A percentile compares a stretch with the other conserved stretches of the same genome.
phyloP scores from a whole-genome alignment of 2,888 invertebrate species.

The Lysandra coridon region DNA sequence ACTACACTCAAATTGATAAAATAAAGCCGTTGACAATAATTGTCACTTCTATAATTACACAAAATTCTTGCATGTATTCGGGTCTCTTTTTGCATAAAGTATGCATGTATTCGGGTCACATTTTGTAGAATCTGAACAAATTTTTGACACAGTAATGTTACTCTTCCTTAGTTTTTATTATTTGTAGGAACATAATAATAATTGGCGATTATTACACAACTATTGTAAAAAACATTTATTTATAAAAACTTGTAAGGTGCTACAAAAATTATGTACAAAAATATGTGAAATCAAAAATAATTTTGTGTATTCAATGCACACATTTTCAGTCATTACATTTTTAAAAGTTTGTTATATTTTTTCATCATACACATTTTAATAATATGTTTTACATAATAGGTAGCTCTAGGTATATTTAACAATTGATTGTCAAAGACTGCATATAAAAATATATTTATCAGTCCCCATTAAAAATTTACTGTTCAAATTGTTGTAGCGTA shows the following conservation, averaged over 20 bases:
- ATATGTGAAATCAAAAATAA: background rate
- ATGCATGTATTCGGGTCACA: too few species aligned
- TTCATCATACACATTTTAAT: background rate
- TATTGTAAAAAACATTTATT: slow-evolving; percentile 56
- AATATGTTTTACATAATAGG: slow-evolving; percentile 1
- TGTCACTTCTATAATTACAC: too few species aligned
- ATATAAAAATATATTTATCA: slow-evolving; percentile 35
- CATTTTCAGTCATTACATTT: background rate
- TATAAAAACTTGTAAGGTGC: slow-evolving; percentile 3
- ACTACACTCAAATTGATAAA: too few species aligned
- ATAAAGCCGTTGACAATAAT: too few species aligned
- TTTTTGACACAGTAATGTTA: too few species aligned
- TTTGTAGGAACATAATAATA: slow-evolving; percentile 50
- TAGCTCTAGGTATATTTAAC: background rate
- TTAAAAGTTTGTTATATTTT: background rate
- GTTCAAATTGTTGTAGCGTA: slow-evolving; percentile 75
- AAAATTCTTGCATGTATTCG: too few species aligned
- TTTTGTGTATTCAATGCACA: background rate
- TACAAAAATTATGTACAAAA: slow-evolving; percentile 18
- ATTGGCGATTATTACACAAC: slow-evolving; percentile 49
- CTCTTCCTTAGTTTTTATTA: too few species aligned
- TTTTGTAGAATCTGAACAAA: too few species aligned
- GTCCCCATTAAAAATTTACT: slow-evolving; percentile 49
- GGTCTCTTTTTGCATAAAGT: too few species aligned
- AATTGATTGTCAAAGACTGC: slow-evolving; percentile 27